These are phyloP conservation scores for Melanostoma scalare DNA, from an alignment of 2,888 invertebrate species.

Conservation along the genomic window DNA sequence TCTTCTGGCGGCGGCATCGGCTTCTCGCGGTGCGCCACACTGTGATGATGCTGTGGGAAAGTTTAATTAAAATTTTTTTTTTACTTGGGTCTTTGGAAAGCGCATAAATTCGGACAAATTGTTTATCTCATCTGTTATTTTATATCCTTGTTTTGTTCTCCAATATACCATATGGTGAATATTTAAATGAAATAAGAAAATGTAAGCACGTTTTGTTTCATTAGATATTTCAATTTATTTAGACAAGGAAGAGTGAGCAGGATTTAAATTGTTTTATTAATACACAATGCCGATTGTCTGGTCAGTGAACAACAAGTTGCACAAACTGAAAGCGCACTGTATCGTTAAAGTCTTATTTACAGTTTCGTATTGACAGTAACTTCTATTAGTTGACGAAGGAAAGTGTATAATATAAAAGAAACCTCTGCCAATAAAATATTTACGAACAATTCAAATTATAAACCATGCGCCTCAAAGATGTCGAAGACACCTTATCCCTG, in stretches of 20 bases:
- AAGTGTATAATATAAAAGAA: too few species aligned
- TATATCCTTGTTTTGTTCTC: background rate
- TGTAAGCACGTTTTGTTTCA: conserved; percentile 19
- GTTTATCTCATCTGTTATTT: conserved; percentile 29
- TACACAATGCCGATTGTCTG: too few species aligned
- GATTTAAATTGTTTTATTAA: too few species aligned
- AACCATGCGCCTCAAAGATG: conserved; percentile 25
- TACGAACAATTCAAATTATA: background rate
- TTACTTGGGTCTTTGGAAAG: conserved; percentile 1
- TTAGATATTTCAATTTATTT: conserved; percentile 28
- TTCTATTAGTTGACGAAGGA: too few species aligned
- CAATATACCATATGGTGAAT: conserved; percentile 10
- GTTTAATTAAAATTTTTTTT: conserved; percentile 17
- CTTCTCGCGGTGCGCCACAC: background rate
- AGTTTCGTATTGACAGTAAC: background rate
- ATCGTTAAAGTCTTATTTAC: background rate
- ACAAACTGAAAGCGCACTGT: conserved; percentile 1
- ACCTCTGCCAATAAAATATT: background rate
- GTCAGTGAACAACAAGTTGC: too few species aligned
- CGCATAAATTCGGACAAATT: conserved; percentile 17
- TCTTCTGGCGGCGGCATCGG: conserved; percentile 19
- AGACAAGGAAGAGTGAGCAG: conserved; percentile 1
- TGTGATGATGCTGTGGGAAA: conserved; percentile 39
- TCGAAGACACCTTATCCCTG: conserved; percentile 32
- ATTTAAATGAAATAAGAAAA: conserved; percentile 15